These are phyloP conservation scores for Noctuana brunneofusca DNA, from an alignment of 2,888 invertebrate species.

Conservation along the genomic window DNA sequence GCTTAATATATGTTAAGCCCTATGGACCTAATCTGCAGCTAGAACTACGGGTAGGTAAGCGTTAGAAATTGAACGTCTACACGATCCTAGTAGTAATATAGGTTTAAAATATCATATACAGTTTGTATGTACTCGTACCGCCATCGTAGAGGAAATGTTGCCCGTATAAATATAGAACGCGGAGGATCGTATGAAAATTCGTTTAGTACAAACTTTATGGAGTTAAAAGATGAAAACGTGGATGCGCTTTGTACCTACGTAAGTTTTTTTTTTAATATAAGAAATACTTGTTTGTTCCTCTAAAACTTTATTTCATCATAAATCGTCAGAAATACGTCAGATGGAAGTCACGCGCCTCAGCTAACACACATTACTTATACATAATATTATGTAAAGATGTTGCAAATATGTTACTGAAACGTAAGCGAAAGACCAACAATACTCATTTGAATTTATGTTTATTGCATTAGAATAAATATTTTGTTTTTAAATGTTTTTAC, in stretches of 20 bases:
- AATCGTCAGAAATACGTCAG: neutral
- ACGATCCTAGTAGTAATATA: conserved; percentile 44
- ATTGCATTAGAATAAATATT: too few species aligned
- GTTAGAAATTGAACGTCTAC: conserved; percentile 41
- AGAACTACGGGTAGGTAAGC: conserved; percentile 32
- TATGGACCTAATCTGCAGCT: conserved; percentile 37
- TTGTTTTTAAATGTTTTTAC: too few species aligned
- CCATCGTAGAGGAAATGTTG: conserved; percentile 40
- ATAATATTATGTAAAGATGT: neutral
- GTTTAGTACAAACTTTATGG: conserved; percentile 41
- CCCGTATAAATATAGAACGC: conserved; percentile 43
- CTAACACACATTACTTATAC: too few species aligned
- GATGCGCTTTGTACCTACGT: neutral
- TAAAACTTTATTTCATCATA: neutral
- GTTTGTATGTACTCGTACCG: conserved; percentile 35
- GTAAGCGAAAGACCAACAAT: too few species aligned
- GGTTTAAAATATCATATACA: conserved; percentile 46
- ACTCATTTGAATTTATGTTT: too few species aligned
- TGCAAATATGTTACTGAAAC: neutral
- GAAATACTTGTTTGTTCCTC: too few species aligned
- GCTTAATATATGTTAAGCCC: too few species aligned
- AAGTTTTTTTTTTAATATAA: neutral
- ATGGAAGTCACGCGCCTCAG: too few species aligned
- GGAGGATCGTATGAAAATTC: conserved; percentile 39
- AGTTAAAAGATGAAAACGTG: conserved; percentile 17